phyloP scores from a whole-genome alignment of 2,888 invertebrate genomes.

The Mythimna ferrago region DNA sequence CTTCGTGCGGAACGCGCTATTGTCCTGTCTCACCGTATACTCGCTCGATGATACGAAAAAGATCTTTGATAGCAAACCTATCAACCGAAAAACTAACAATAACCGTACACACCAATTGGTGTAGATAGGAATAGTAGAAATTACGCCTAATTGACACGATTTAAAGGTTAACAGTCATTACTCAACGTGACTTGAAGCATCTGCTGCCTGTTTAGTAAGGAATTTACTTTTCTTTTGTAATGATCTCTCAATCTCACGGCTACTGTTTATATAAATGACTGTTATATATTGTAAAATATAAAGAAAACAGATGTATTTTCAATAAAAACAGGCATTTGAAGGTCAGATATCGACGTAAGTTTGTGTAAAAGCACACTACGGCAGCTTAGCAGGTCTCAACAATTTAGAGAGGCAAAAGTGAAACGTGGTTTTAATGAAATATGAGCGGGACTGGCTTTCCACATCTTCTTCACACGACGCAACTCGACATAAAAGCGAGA shows the following conservation, averaged over 20 bases:
- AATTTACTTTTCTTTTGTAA: slow-evolving; percentile 52
- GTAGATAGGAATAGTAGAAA: slow-evolving; percentile 31
- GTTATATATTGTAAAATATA: slow-evolving; percentile 44
- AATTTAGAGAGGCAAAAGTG: slow-evolving; percentile 70
- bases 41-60: slow-evolving; percentile 52
- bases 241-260: slow-evolving; percentile 40
- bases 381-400: slow-evolving; percentile 49
- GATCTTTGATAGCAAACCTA: slow-evolving; percentile 48
- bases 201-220: slow-evolving; percentile 26
- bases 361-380: slow-evolving; percentile 42
- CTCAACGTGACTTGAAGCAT: slow-evolving; percentile 52
- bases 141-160: slow-evolving; percentile 55
- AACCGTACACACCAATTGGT: slow-evolving; percentile 25
- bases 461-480: slow-evolving; percentile 79
- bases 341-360: slow-evolving; percentile 42
- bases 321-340: slow-evolving; percentile 47
- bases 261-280: slow-evolving; percentile 43
- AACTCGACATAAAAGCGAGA: slow-evolving; percentile 58
- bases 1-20: slow-evolving; percentile 78
- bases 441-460: slow-evolving; percentile 72
- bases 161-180: slow-evolving; percentile 56
- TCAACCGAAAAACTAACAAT: slow-evolving; percentile 33
- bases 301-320: slow-evolving; percentile 49
- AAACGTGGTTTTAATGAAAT: slow-evolving; percentile 70
- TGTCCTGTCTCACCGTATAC: slow-evolving; percentile 66